Evolutionary conservation across 1,140 invertebrate genomes (phyloP), one percentile per base, ranked within the genome.

Genomic region (Calephelis nemesis): DNA sequence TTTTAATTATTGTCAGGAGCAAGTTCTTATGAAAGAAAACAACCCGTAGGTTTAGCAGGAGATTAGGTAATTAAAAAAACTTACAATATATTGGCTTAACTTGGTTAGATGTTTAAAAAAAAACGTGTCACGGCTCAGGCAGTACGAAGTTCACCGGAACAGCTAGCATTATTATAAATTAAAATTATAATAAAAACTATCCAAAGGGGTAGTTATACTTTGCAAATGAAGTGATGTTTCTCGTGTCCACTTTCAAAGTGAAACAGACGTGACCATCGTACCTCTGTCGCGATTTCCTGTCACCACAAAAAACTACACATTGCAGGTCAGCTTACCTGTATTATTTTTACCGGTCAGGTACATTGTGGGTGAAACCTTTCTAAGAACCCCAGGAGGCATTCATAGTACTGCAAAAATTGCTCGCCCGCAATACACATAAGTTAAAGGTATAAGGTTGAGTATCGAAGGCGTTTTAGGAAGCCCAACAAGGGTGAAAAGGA

Each of bases 221-320:
- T 4, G 42, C 6, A 19, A 30, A 50, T 13, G 7, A 13, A 50
- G 12, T 13, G n/a, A 50, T 13, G 12, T 15, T 13, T n/a, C 49
- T 50, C n/a, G 7, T 50, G 12, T 50, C 49, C 49, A 45, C 42
- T 45, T 50, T 13, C 4, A 50, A n/a, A 13, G 49, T n/a, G n/a
- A 12, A 39, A 60, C 19, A 60, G 39, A 60, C 74, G 71, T 78
- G 81, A 81, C 79, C 78, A 72, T 74, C 72, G 62, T 49, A 39
- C 66, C 74, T 80, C 85, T 83, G 81, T 84, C 76, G 79, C 81
- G 76, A 84, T 85, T 85, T 84, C 83, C 82, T 87, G 83, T 40
- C 72, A 64, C 39, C 70, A 64, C 70, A 73, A 79, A 82, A 77
- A 60, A 60, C 39, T 60, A 39, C 9, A 19, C 68, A 74, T 66